Evolutionary conservation across 1,140 invertebrate species (phyloP), one percentile per base, ranked within the genome.

Genomic region (Drosophila lowei): DNA sequence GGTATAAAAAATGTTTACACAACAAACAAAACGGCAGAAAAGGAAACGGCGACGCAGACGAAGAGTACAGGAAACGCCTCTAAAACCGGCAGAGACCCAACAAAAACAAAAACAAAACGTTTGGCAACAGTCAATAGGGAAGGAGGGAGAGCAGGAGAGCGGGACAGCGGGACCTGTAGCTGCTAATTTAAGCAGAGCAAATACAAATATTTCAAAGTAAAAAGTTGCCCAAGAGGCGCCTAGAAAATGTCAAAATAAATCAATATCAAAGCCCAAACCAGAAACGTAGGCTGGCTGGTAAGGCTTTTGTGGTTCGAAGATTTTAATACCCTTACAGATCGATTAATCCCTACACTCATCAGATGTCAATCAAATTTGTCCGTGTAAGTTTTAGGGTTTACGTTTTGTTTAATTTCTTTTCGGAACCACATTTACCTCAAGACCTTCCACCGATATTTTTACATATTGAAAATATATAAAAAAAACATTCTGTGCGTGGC

Each of bases 1-100:
- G 16, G 23, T 54, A 42, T 28, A 66, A 52, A 54, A 61, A 75
- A 80, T 85, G 81, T 85, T 80, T 85, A 85, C 80, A 84, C 58
- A 85, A 77, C 80, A 72, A 83, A 83, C 67, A 60, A 70, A 47
- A 67, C 41, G 57, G 25, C 47, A 3, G 41, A 21, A 58, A 34
- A 34, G 18, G 38, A 55, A 67, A 68, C 21, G 34, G 6, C 2
- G 11, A 18, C 18, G 11, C 6, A 38, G 34, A 38, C 15, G 9
- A 34, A 44, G 8, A 38, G 49, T 49, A 70, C 54, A 74, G 71
- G 65, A 73, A 70, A 73, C 59, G 66, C 46, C 46, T 62, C 47
- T 60, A 60, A 60, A 42, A 47, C 58, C 58, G 58, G 48, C 47
- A 50, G 18, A 38, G 34, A 11, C 11, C 11, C 38, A 54, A 54